phyloP scores from a whole-genome alignment of 2,113 vertebrate genomes.

The Mormyrus lacerda region DNA sequence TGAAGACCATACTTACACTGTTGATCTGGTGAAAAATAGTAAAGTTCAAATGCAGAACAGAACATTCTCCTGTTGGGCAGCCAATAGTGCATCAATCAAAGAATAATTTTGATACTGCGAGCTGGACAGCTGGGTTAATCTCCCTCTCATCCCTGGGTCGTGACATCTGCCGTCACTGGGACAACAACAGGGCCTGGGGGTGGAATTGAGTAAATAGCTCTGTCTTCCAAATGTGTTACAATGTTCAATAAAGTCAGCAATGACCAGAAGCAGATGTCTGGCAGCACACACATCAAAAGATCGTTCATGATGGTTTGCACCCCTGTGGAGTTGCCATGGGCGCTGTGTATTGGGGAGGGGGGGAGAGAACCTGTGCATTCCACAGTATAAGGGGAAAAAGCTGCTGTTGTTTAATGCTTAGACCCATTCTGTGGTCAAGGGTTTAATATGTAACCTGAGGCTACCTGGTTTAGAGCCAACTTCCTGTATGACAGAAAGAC shows the following conservation, averaged over 20 bases:
- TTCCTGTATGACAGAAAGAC: not conserved
- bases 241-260: not conserved
- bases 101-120: not conserved
- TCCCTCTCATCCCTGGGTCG: not conserved
- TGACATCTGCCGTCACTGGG: not conserved
- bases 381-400: not conserved
- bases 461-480: not conserved
- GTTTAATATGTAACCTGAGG: not conserved
- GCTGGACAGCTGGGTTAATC: not conserved
- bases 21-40: not conserved
- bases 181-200: not conserved
- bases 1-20: not conserved
- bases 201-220: not conserved
- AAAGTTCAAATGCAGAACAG: not conserved
- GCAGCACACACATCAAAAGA: not conserved
- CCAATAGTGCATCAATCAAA: not conserved
- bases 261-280: not conserved
- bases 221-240: slow-evolving; percentile 1
- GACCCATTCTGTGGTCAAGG: not conserved
- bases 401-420: not conserved
- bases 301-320: not conserved
- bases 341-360: not conserved
- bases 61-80: not conserved
- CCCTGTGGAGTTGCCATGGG: not conserved
- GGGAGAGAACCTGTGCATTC: not conserved